A percentile compares a stretch with the other conserved stretches of the same genome.
Conservation (phyloP, 2,888 invertebrate species). For the Notocelia uddmanniana region DNA sequence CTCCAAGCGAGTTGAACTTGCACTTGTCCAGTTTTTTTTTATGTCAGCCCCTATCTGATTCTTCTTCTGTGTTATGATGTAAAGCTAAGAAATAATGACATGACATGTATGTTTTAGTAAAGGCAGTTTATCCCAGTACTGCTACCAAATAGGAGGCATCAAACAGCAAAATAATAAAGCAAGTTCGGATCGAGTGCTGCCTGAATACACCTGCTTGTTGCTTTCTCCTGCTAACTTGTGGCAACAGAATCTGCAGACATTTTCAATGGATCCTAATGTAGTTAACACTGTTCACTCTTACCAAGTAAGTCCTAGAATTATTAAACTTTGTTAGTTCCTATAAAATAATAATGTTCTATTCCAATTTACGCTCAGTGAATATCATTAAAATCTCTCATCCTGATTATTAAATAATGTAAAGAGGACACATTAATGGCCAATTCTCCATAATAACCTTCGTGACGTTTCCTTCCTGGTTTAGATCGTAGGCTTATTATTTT, state of each 20-base stretch:
- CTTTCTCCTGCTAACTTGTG: slow-evolving; percentile 98
- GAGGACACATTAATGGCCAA: no score
- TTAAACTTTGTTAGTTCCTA: neutral
- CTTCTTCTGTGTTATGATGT: neutral
- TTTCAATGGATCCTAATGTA: slow-evolving; percentile 92
- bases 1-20: no score
- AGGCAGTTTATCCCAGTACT: slow-evolving; percentile 91
- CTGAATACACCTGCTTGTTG: slow-evolving; percentile 96
- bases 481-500: no score
- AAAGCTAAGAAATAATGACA: neutral
- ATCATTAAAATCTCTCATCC: neutral
- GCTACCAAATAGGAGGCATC: slow-evolving; percentile 94
- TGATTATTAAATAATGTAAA: neutral
- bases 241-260: slow-evolving; percentile 93
- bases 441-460: no score
- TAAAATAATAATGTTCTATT: neutral
- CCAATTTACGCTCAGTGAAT: neutral
- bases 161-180: slow-evolving; percentile 86
- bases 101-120: slow-evolving; percentile 79
- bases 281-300: slow-evolving; percentile 93
- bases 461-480: no score
- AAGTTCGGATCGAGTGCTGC: slow-evolving; percentile 89
- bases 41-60: neutral
- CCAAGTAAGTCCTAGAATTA: slow-evolving; percentile 87
- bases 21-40: no score